phyloP scores from a whole-genome alignment of 2,888 invertebrate genomes.

The Anarsia innoxiella region DNA sequence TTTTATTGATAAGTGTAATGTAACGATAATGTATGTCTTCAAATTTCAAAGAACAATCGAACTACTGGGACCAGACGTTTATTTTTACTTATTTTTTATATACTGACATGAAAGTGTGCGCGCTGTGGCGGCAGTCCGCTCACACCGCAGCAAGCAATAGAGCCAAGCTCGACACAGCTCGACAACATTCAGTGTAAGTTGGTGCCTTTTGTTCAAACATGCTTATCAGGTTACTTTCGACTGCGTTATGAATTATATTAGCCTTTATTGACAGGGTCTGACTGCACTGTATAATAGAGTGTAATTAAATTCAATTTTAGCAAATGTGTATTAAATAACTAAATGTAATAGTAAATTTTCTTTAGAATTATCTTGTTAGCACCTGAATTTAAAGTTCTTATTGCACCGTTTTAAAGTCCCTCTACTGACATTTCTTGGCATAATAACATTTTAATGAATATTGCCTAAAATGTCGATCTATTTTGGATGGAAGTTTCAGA shows the following conservation, averaged over 20 bases:
- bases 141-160: too few relatives aligned
- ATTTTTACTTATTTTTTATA: too few relatives aligned
- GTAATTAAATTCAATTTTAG: slow-evolving; percentile 60
- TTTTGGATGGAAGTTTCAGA: slow-evolving; percentile 27
- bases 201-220: slow-evolving; percentile 31
- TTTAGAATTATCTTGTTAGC: slow-evolving; percentile 56
- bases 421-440: slow-evolving; percentile 38
- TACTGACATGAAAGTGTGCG: too few relatives aligned
- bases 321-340: slow-evolving; percentile 50
- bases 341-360: slow-evolving; percentile 55
- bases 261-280: slow-evolving; percentile 71
- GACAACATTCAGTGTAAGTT: slow-evolving; percentile 7
- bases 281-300: slow-evolving; percentile 60
- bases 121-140: too few relatives aligned
- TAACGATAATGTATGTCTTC: too few relatives aligned
- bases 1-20: too few relatives aligned
- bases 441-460: slow-evolving; percentile 28
- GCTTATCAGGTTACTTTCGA: slow-evolving; percentile 17
- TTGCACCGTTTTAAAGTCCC: slow-evolving; percentile 53
- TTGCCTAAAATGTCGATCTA: slow-evolving; percentile 27
- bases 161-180: not conserved
- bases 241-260: slow-evolving; percentile 32
- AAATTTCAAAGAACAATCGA: too few relatives aligned
- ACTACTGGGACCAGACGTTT: too few relatives aligned
- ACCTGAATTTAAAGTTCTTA: slow-evolving; percentile 52